Conservation (phyloP, 2,888 invertebrate genomes). For the Ferrisia virgata region DNA sequence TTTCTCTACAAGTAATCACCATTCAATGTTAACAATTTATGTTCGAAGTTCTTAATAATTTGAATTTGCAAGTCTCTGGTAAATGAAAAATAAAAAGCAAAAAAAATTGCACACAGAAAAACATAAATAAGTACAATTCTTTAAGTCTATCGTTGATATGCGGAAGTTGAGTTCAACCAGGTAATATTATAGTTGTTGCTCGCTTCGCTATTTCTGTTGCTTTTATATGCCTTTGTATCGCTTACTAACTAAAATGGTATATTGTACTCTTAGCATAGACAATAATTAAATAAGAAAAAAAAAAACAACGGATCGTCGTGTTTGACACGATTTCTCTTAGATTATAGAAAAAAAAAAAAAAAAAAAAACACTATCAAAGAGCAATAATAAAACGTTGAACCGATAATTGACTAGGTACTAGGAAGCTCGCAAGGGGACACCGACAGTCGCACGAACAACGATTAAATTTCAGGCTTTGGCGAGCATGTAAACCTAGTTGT, state of each 20-base stretch:
- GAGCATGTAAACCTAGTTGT: slow-evolving; percentile 12
- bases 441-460: neutral
- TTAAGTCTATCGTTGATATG: too few relatives aligned
- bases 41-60: too few relatives aligned
- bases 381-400: slow-evolving; percentile 36
- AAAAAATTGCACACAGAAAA: too few relatives aligned
- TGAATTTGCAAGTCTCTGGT: too few relatives aligned
- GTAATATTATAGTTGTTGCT: too few relatives aligned
- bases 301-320: neutral
- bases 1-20: too few relatives aligned
- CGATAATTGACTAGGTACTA: slow-evolving; percentile 41
- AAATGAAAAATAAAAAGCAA: too few relatives aligned
- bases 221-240: neutral
- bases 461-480: slow-evolving; percentile 27
- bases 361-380: slow-evolving; percentile 4
- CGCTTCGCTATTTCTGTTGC: neutral
- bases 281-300: neutral
- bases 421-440: slow-evolving; percentile 41
- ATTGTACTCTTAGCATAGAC: neutral
- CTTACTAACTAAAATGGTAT: neutral
- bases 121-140: too few relatives aligned
- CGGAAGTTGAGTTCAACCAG: too few relatives aligned
- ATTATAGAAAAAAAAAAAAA: neutral
- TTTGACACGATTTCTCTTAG: neutral
- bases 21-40: too few relatives aligned